Base-by-base conservation (phyloP, 2,797 vertebrate genomes). In the Malacoraja senta region DNA sequence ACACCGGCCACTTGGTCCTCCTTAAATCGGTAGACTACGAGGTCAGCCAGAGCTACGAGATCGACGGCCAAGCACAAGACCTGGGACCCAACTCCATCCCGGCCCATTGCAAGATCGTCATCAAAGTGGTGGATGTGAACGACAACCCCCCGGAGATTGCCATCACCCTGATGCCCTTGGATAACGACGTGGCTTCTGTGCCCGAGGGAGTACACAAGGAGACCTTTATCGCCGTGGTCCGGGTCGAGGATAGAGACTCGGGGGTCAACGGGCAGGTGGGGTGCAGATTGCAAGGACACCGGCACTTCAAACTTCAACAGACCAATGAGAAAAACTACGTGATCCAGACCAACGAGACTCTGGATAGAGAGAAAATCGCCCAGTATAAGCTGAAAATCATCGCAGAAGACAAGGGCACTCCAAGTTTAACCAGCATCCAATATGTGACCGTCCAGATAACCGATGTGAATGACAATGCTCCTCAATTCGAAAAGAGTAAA, bases 81-180 rank as follows among this genome's bases (percentile, higher is more conserved):
- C 35, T 99, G 96, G 99, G 99, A 71, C 99, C 99, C 0, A 99
- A 99, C 94, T 99, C 99, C 1, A 99, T 99, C 93, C 98, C 99
- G 0, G 99, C 98, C 78, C 98, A 98, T 84, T 99, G 98, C 95
- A 99, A 99, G 95, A 99, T 99, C 90, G 97, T 99, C 93, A 98
- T 99, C 93, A 98, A 98, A 95, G 95, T 99, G 93, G 98, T 98
- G 93, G 99, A 99, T 38, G 97, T 99, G 10, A 99, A 99, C 58
- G 99, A 99, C 95, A 99, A 99, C 95, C 99, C 98, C 93, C 99
- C 99, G 0, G 98, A 99, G 95, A 99, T 99, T 94, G 99, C 97
- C 94, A 97, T 99, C 94, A 99, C 99, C 94, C 95, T 99, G 94
- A 99, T 99, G 98, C 97, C 98, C 0, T 96, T 97, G 2, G 98